phyloP scores from a whole-genome alignment of 2,797 vertebrate species.

The Gymnothorax javanicus region DNA sequence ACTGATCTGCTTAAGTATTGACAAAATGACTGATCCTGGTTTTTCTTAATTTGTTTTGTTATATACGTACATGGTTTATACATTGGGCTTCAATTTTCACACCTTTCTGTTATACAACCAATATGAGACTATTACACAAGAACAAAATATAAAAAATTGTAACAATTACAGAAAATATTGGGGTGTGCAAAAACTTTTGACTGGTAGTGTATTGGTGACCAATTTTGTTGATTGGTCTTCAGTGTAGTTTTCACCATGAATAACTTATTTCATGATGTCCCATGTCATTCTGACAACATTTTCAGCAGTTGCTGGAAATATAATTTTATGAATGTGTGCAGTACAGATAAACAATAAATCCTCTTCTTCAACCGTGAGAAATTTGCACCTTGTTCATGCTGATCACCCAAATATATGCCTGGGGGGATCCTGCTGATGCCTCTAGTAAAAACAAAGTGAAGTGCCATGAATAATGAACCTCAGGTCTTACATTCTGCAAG shows the following conservation, averaged over 20 bases:
- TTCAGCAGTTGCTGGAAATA: neutral
- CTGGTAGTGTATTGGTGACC: neutral
- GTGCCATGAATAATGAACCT: constrained; percentile 25
- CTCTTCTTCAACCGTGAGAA: neutral
- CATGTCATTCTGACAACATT: neutral
- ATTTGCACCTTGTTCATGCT: neutral
- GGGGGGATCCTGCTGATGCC: neutral
- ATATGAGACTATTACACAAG: too few species aligned
- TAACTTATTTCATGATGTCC: neutral
- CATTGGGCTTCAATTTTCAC: too few species aligned
- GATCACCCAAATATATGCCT: neutral
- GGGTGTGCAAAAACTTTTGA: too few species aligned
- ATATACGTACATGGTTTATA: too few species aligned
- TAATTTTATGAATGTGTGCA: neutral
- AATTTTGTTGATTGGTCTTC: neutral
- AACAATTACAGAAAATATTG: too few species aligned
- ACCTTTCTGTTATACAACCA: too few species aligned
- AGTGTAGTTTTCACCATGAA: neutral
- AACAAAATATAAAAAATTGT: too few species aligned
- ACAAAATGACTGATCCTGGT: too few species aligned
- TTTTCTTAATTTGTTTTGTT: too few species aligned
- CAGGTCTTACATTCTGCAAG: constrained; percentile 20
- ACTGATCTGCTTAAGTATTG: too few species aligned
- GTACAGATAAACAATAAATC: neutral
- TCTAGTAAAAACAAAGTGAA: constrained; percentile 7